phyloP scores from a whole-genome alignment of 2,797 vertebrate species.

The Pachyuromys duprasi region DNA sequence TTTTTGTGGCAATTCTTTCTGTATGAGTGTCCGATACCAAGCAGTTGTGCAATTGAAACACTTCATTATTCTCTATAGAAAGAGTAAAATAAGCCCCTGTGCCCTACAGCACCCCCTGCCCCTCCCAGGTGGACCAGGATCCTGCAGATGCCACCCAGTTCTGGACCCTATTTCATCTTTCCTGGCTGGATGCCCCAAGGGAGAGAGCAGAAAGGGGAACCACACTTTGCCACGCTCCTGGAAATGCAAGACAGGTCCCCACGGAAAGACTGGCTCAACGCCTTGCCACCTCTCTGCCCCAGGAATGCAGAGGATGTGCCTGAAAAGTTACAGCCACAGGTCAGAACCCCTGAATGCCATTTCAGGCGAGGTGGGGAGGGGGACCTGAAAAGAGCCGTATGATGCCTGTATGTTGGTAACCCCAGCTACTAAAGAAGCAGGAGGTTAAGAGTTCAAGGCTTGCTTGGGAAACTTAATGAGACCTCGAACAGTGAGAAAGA shows the following conservation, averaged over 20 bases:
- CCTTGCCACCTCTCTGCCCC: background rate
- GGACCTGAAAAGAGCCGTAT: background rate
- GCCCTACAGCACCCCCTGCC: no score
- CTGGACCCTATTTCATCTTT: no score
- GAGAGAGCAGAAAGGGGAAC: no score
- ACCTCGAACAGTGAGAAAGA: background rate
- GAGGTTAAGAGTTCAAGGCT: background rate
- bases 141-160: no score
- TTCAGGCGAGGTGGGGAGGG: rapidly evolving
- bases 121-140: no score
- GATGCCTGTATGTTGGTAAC: no score
- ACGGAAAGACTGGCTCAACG: rapidly evolving
- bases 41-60: background rate
- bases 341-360: background rate
- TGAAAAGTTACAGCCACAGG: background rate
- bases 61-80: background rate
- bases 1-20: background rate
- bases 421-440: background rate
- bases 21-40: background rate
- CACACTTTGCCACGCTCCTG: no score
- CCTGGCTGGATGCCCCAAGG: no score
- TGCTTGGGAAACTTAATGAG: background rate
- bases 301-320: background rate
- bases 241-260: background rate
- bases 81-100: background rate